Percentiles rank a stretch among this genome's conserved stretches.
Conservation (phyloP, 2,888 invertebrate genomes). For the Agrotis puta region DNA sequence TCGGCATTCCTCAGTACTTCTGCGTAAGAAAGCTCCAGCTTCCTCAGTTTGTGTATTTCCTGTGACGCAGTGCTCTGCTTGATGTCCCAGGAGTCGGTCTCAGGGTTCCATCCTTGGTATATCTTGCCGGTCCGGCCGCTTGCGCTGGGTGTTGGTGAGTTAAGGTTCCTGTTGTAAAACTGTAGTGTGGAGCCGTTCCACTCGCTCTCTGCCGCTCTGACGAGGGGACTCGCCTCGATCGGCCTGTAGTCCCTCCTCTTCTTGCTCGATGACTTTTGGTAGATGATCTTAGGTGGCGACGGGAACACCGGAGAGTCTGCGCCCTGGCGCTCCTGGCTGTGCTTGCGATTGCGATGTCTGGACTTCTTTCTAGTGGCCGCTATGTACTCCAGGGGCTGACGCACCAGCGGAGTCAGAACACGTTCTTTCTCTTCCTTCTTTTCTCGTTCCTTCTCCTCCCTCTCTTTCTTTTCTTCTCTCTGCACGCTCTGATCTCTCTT, state of each 20-base stretch:
- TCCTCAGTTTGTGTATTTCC: slow-evolving; percentile 95
- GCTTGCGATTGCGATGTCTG: slow-evolving; percentile 92
- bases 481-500: slow-evolving; percentile 71
- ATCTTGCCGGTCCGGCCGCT: slow-evolving; percentile 88
- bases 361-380: slow-evolving; percentile 94
- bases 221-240: slow-evolving; percentile 89
- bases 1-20: slow-evolving; percentile 95
- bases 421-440: slow-evolving; percentile 86
- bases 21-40: slow-evolving; percentile 96
- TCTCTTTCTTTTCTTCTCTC: slow-evolving; percentile 56
- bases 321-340: slow-evolving; percentile 92
- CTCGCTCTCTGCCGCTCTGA: slow-evolving; percentile 81
- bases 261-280: slow-evolving; percentile 90
- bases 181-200: slow-evolving; percentile 94
- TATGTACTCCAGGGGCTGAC: slow-evolving; percentile 94
- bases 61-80: slow-evolving; percentile 94
- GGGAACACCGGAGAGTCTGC: slow-evolving; percentile 93
- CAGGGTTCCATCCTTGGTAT: slow-evolving; percentile 88
- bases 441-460: slow-evolving; percentile 70
- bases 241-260: slow-evolving; percentile 91
- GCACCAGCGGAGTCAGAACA: slow-evolving; percentile 92
- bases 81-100: slow-evolving; percentile 87
- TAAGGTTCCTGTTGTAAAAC: slow-evolving; percentile 92
- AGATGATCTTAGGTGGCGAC: slow-evolving; percentile 92
- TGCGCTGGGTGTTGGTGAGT: slow-evolving; percentile 91